Conservation (phyloP, 2,797 vertebrate species). For the Schizopygopsis pylzovi region DNA sequence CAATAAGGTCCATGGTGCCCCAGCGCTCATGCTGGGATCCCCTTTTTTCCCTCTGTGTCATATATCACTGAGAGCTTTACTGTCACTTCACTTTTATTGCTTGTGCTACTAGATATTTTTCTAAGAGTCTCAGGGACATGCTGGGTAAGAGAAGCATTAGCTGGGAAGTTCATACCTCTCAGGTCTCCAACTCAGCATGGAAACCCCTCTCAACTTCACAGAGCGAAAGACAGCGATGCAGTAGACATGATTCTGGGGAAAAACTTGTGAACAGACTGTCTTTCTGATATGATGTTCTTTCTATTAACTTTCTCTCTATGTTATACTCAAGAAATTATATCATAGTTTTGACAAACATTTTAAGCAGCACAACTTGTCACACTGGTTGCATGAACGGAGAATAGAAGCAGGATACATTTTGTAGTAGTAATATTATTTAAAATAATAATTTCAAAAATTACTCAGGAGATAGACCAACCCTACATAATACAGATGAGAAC, state of each 20-base stretch:
- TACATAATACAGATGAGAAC: no score
- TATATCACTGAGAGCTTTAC: conserved; percentile 51
- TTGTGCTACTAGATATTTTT: conserved; percentile 46
- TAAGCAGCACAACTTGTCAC: background rate
- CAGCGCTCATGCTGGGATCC: conserved; percentile 23
- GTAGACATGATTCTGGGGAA: background rate
- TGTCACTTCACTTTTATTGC: conserved; percentile 52
- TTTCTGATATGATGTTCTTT: background rate
- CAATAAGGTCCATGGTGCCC: background rate
- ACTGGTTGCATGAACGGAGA: background rate
- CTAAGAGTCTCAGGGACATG: conserved; percentile 49
- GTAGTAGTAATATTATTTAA: background rate
- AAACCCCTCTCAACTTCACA: conserved; percentile 35
- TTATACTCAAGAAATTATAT: background rate
- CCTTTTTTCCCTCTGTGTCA: conserved; percentile 20
- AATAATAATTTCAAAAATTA: background rate
- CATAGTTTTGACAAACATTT: background rate
- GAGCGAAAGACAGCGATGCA: conserved; percentile 6
- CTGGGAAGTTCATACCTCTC: conserved; percentile 58
- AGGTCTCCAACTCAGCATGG: conserved; percentile 53
- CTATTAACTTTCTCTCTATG: background rate
- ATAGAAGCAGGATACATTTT: background rate
- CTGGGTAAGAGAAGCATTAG: conserved; percentile 59
- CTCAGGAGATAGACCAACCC: no score
- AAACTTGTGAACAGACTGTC: background rate